phyloP scores from a whole-genome alignment of 2,113 vertebrate genomes.

The Bos javanicus region DNA sequence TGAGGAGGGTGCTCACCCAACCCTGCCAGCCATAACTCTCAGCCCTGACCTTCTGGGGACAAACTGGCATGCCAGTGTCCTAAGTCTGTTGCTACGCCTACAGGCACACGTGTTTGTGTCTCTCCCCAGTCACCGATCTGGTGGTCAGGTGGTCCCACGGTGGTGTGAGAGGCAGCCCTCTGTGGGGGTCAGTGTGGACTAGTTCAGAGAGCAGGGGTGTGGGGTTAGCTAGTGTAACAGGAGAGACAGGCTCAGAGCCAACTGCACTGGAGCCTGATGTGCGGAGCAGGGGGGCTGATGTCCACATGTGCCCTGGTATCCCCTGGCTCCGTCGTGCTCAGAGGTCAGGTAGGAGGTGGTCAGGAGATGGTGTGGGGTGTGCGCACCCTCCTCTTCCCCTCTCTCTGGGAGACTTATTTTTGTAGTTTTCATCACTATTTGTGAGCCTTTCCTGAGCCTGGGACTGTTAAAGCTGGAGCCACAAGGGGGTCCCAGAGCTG shows the following conservation, averaged over 20 bases:
- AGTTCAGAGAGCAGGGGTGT: not conserved
- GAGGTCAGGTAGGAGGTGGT: not conserved
- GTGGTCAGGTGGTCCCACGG: too few species aligned
- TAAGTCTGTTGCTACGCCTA: not conserved
- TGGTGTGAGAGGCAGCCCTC: not conserved
- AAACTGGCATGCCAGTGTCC: not conserved
- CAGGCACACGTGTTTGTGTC: not conserved
- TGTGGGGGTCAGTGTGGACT: not conserved
- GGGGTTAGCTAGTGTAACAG: too few species aligned
- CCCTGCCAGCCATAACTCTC: not conserved
- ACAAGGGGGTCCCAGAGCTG: not conserved
- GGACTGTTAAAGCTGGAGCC: not conserved
- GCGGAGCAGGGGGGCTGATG: too few species aligned
- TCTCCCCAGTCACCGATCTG: not conserved
- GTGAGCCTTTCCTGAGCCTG: not conserved
- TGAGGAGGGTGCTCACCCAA: not conserved
- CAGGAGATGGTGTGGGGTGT: fast-evolving
- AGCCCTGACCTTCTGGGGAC: not conserved
- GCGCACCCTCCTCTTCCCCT: fast-evolving
- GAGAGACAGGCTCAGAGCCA: too few species aligned
- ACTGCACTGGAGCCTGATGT: not conserved
- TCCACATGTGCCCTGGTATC: fast-evolving
- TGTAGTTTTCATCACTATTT: not conserved
- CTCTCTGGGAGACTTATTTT: not conserved
- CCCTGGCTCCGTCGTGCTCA: fast-evolving